Conservation (phyloP, 2,797 vertebrate species). For the Glossophaga mutica region DNA sequence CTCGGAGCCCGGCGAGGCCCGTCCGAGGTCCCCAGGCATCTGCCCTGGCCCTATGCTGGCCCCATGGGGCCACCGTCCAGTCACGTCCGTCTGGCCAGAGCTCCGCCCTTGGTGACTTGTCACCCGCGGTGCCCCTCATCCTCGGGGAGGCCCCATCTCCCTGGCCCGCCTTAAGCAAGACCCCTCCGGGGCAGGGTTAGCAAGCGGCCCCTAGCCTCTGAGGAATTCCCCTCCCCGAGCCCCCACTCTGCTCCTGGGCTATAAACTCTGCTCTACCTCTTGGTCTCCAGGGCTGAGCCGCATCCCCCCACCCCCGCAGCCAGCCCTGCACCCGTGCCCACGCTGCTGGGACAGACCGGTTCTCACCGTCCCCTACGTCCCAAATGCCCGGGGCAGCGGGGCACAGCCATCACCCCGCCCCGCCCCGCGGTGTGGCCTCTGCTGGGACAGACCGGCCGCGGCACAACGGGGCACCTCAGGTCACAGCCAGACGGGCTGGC, state of each 20-base stretch:
- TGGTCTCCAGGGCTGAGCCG: not conserved
- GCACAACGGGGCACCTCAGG: too few species aligned
- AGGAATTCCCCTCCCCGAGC: not conserved
- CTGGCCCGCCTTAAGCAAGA: not conserved
- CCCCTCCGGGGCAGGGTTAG: too few species aligned
- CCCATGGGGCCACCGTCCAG: too few species aligned
- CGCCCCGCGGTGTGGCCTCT: too few species aligned
- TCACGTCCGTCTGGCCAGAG: not conserved
- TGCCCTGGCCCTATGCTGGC: not conserved
- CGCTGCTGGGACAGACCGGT: too few species aligned
- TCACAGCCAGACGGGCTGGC: too few species aligned
- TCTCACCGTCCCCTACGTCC: not conserved
- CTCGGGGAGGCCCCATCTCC: not conserved
- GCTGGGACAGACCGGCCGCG: too few species aligned
- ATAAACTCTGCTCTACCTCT: rapidly evolving
- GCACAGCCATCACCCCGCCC: too few species aligned
- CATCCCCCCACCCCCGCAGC: not conserved
- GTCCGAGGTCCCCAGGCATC: too few species aligned
- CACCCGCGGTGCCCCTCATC: not conserved
- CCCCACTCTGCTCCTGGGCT: not conserved
- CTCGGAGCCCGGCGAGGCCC: not conserved
- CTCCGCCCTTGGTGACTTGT: not conserved
- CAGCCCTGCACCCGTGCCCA: too few species aligned
- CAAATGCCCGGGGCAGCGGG: not conserved
- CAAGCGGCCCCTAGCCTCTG: not conserved